Evolutionary conservation across 2,797 vertebrate species (phyloP).

Genomic region (Notolepis coatsorum): DNA sequence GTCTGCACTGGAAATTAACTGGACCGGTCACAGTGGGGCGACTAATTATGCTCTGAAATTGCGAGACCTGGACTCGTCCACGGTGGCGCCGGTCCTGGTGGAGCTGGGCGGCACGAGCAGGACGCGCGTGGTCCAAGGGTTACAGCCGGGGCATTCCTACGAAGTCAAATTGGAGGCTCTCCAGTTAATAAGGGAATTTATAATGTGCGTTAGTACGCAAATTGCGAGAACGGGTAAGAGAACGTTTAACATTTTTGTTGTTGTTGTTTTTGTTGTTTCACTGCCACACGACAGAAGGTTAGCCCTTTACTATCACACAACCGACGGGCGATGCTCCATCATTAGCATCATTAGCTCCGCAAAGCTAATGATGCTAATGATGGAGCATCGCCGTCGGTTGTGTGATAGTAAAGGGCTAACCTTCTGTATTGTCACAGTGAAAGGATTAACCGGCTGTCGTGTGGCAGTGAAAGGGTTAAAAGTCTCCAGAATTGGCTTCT

Average conservation of each 20-base stretch:
- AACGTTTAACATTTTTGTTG: background rate
- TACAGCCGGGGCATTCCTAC: constrained; percentile 75
- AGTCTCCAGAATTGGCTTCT: too few species aligned
- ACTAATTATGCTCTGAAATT: constrained; percentile 72
- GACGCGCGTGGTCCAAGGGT: constrained; percentile 69
- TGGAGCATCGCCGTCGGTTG: too few species aligned
- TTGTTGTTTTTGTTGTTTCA: too few species aligned
- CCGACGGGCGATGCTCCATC: too few species aligned
- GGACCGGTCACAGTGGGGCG: constrained; percentile 54
- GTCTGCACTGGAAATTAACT: constrained; percentile 71
- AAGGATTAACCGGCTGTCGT: too few species aligned
- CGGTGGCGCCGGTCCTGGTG: constrained; percentile 62
- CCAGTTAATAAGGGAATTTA: constrained; percentile 8
- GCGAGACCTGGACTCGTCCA: constrained; percentile 65
- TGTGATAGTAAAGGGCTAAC: too few species aligned
- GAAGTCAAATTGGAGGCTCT: constrained; percentile 73
- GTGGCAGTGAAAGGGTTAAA: too few species aligned
- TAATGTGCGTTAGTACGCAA: constrained; percentile 45
- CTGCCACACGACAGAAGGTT: too few species aligned
- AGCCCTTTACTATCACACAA: too few species aligned
- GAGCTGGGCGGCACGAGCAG: constrained; percentile 17
- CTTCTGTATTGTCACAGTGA: too few species aligned
- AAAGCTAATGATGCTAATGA: too few species aligned
- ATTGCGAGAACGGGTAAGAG: constrained; percentile 74
- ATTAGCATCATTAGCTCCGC: too few species aligned